Percentiles rank a stretch among this genome's conserved stretches.
These are phyloP conservation scores for Microdon myrmicae DNA, from an alignment of 2,888 invertebrate genomes.

Conservation along the genomic window DNA sequence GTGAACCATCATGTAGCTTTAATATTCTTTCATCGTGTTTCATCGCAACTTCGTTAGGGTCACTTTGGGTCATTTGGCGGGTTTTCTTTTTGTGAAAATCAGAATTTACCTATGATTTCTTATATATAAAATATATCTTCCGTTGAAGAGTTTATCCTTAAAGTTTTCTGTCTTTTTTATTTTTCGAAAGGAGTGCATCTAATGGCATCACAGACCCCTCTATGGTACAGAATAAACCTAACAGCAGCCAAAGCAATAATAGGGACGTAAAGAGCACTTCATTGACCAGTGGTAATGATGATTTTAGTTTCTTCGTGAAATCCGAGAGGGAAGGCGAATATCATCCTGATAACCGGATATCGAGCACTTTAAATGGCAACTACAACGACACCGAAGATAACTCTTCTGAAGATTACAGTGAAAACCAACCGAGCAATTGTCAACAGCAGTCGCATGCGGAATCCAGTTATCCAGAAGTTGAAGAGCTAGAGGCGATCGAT, in stretches of 20 bases:
- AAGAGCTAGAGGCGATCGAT: slow-evolving; percentile 64
- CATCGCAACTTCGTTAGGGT: no score
- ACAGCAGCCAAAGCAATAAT: slow-evolving; percentile 34
- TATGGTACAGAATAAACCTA: slow-evolving; percentile 46
- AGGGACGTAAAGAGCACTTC: slow-evolving; percentile 36
- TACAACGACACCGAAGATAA: slow-evolving; percentile 60
- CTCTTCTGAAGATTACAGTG: slow-evolving; percentile 42
- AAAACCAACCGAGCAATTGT: slow-evolving; percentile 19
- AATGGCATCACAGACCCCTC: slow-evolving; percentile 11
- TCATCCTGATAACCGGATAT: slow-evolving; percentile 62
- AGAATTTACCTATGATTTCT: no score
- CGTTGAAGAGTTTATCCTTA: no score
- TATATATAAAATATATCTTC: no score
- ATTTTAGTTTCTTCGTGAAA: slow-evolving; percentile 62
- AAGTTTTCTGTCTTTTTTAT: background rate
- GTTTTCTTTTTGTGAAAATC: no score
- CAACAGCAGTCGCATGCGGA: slow-evolving; percentile 11
- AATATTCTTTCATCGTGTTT: no score
- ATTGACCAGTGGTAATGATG: slow-evolving; percentile 55
- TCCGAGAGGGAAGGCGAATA: slow-evolving; percentile 60
- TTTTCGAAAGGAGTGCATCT: slow-evolving; percentile 19
- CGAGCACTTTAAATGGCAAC: slow-evolving; percentile 62
- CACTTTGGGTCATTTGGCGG: no score
- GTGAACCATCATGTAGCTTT: no score
- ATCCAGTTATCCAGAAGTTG: slow-evolving; percentile 57